These are phyloP conservation scores for Drosophila baimaii DNA, from an alignment of 1,140 invertebrate genomes.

Conservation along the genomic window DNA sequence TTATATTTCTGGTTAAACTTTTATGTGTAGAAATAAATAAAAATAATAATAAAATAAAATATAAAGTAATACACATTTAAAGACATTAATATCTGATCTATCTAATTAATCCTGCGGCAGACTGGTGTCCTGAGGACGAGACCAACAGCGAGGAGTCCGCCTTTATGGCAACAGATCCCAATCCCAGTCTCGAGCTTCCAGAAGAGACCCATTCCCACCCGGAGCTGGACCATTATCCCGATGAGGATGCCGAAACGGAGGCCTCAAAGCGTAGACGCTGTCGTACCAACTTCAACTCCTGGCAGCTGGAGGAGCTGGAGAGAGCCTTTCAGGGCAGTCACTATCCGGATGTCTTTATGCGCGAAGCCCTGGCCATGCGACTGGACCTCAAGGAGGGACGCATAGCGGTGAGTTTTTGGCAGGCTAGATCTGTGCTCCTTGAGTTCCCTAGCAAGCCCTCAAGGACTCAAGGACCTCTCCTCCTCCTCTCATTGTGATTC, in stretches of 20 bases:
- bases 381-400: slow-evolving; percentile 98
- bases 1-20: background rate
- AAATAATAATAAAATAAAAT: too few species aligned
- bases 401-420: slow-evolving; percentile 95
- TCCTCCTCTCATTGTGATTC: background rate
- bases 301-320: slow-evolving; percentile 99
- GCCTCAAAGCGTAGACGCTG: slow-evolving; percentile 91
- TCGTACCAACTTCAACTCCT: slow-evolving; percentile 98
- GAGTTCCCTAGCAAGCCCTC: too few species aligned
- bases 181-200: too few species aligned
- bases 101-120: too few species aligned
- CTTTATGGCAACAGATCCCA: background rate
- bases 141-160: slow-evolving; percentile 16
- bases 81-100: too few species aligned
- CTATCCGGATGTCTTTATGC: slow-evolving; percentile 99
- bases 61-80: too few species aligned
- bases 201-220: background rate
- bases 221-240: background rate
- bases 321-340: slow-evolving; percentile 97
- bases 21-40: too few species aligned
- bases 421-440: too few species aligned
- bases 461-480: background rate
- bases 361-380: slow-evolving; percentile 96
- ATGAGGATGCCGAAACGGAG: slow-evolving; percentile 53
- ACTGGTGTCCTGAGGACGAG: slow-evolving; percentile 6